Evolutionary conservation across 2,113 vertebrate genomes (phyloP).

Genomic region (Catharus minimus): DNA sequence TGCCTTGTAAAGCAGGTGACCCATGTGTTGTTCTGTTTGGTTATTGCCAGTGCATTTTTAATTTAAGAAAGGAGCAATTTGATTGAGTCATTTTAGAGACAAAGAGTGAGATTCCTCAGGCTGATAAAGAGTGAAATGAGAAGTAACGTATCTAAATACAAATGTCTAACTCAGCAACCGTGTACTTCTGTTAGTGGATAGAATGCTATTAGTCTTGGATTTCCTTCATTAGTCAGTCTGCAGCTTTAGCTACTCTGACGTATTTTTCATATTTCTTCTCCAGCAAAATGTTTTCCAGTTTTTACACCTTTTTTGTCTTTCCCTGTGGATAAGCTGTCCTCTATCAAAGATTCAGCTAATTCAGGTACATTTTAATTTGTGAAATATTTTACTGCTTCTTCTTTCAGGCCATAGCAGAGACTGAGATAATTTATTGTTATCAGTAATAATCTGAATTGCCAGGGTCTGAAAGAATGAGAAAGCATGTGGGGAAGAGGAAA

Average conservation of each 20-base stretch:
- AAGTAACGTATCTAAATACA: slow-evolving; percentile 42
- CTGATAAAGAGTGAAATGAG: slow-evolving; percentile 62
- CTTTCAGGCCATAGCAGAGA: not conserved
- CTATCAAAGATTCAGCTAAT: not conserved
- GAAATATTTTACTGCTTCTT: not conserved
- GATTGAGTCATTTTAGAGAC: not conserved
- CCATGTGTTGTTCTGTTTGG: not conserved
- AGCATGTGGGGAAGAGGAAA: not conserved
- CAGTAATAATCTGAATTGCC: not conserved
- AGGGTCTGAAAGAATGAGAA: not conserved
- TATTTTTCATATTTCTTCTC: not conserved
- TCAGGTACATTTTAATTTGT: not conserved
- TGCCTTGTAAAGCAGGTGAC: not conserved
- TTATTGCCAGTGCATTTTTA: not conserved
- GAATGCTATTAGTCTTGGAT: slow-evolving; percentile 64
- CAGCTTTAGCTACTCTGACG: slow-evolving; percentile 6
- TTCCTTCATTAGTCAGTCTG: slow-evolving; percentile 50
- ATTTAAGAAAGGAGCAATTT: not conserved
- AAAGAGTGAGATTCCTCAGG: slow-evolving; percentile 42
- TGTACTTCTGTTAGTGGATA: slow-evolving; percentile 66
- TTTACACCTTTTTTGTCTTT: not conserved
- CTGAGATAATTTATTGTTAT: not conserved
- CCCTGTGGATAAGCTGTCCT: not conserved
- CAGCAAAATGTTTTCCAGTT: not conserved
- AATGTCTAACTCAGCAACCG: slow-evolving; percentile 51